phyloP scores from a whole-genome alignment of 2,888 invertebrate genomes.

The Calliopum simillimum region DNA sequence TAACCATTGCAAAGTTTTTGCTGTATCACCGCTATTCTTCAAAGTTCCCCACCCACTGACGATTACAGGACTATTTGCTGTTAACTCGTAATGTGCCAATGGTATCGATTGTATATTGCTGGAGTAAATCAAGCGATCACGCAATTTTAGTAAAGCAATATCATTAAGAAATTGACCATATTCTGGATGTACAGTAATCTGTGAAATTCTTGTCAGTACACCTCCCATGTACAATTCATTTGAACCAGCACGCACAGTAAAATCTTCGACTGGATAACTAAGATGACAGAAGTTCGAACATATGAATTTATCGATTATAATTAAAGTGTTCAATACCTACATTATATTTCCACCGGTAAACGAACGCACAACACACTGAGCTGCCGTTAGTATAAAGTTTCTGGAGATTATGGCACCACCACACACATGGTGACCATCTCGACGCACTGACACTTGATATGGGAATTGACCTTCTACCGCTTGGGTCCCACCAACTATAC shows the following conservation, averaged over 20 bases:
- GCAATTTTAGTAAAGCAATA: constrained; percentile 8
- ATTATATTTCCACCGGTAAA: neutral
- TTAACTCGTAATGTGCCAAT: neutral
- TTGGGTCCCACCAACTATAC: constrained; percentile 61
- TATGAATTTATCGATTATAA: neutral
- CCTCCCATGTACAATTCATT: neutral
- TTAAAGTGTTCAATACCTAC: neutral
- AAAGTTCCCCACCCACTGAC: constrained; percentile 34
- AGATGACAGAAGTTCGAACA: too few relatives aligned
- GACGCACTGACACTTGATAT: constrained; percentile 64
- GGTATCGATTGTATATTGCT: constrained; percentile 1
- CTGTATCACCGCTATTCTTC: constrained; percentile 49
- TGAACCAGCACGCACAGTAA: constrained; percentile 11
- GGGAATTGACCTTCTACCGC: constrained; percentile 64
- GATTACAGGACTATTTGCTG: neutral
- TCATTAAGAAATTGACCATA: neutral
- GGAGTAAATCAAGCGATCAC: constrained; percentile 4
- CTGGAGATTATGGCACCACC: constrained; percentile 60
- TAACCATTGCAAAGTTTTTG: constrained; percentile 55
- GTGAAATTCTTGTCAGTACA: neutral
- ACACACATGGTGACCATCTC: constrained; percentile 51
- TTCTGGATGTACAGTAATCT: neutral
- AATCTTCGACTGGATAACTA: constrained; percentile 29
- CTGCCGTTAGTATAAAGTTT: constrained; percentile 59
- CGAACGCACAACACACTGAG: constrained; percentile 57